Conservation (phyloP, 2,113 vertebrate species). For the Gallinago jamesoni region DNA sequence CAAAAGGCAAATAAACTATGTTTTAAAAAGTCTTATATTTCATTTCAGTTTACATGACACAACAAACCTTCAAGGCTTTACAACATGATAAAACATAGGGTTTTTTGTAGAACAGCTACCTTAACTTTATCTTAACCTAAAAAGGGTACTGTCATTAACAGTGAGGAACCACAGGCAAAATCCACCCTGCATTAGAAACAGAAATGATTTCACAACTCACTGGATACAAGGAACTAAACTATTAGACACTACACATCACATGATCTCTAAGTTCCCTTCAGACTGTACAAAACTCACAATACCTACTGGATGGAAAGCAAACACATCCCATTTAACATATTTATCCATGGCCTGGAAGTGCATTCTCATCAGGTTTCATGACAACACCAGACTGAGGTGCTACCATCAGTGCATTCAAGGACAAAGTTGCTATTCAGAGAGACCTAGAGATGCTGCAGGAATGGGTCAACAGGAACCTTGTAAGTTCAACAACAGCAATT, state of each 20-base stretch:
- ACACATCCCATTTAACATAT: background rate
- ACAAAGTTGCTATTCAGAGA: background rate
- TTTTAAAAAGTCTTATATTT: background rate
- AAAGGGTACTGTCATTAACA: background rate
- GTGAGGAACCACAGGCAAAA: slow-evolving; percentile 22
- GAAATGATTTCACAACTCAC: background rate
- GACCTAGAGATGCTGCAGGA: background rate
- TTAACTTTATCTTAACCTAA: background rate
- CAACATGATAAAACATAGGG: background rate
- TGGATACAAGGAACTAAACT: slow-evolving; percentile 17
- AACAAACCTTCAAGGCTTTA: background rate
- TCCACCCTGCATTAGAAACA: background rate
- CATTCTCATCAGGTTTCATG: background rate
- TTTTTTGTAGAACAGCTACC: background rate
- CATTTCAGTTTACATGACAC: background rate
- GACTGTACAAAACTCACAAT: background rate
- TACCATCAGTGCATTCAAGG: no score
- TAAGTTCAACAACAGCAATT: background rate
- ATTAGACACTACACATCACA: slow-evolving; percentile 2
- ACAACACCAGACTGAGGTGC: background rate
- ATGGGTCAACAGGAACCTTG: background rate
- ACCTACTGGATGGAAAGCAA: background rate
- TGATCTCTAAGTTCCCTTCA: background rate
- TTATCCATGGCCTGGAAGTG: background rate
- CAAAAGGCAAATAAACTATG: background rate